Base-by-base conservation (phyloP, 2,113 vertebrate species). In the Panurus biarmicus region DNA sequence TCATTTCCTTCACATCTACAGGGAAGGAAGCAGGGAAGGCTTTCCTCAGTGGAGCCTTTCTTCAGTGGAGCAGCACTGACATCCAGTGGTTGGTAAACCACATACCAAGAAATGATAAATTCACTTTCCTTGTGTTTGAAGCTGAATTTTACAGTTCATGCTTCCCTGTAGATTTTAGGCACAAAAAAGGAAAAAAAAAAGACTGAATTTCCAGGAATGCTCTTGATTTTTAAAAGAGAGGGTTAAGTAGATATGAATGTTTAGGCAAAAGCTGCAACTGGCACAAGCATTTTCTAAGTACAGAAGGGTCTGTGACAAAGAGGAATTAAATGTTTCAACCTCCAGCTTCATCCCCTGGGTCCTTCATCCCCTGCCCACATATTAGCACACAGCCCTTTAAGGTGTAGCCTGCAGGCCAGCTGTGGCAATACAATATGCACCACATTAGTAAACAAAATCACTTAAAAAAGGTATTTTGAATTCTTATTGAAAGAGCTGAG, bases 11-110 rank as follows among this genome's bases (percentile, higher is more conserved):
- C 51, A 14, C 13, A 28, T 23, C 21, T 51, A 13, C 10, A 29
- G 35, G 36, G 6, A 73, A 69, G 42, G 54, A 53, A 57, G 45
- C 4, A 5, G 44, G 42, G 40, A 85, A 61, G 20, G 40, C 33
- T 78, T 54, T 88, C 38, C 69, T 38, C 62, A 36, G 79, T 25
- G 45, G 31, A 54, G 17, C 36, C 44, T 81, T 62, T 88, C 58
- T 60, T 50, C 67, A 57, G 86, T 38, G 60, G 94, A 96, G 96
- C 85, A 95, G 92, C 69, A 85, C 66, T 97, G 95, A 97, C 82
- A 96, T 69, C 94, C 92, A 97, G 95, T 87, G 95, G 93, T 1
- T 82, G 23, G 62, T 35, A 89, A 94, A 88, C 61, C 75, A 72
- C 95, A 95, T 31, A 47, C 67, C 83, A 94, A 25, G 44, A 16